Conservation (phyloP, 2,888 invertebrate genomes). For the Drosophila affinis region DNA sequence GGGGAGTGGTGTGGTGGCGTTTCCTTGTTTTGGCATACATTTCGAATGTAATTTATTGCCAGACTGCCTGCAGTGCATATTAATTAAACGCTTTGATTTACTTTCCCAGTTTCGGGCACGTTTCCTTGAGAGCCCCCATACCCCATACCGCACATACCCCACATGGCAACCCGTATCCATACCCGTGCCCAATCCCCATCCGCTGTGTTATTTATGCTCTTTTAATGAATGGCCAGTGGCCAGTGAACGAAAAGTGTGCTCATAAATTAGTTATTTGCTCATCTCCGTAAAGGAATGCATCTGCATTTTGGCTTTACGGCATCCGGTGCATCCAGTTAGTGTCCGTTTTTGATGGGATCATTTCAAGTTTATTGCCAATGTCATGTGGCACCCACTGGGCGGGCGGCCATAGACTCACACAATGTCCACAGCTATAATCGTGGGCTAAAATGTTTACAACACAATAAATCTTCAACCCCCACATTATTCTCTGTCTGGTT, state of each 20-base stretch:
- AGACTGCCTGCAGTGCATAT: slow-evolving; percentile 38
- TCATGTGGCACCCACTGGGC: slow-evolving; percentile 32
- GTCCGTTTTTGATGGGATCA: background rate
- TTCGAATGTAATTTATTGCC: slow-evolving; percentile 47
- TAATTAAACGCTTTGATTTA: slow-evolving; percentile 59
- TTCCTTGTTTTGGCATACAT: slow-evolving; percentile 27
- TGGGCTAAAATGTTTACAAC: slow-evolving; percentile 13
- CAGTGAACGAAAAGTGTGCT: slow-evolving; percentile 7
- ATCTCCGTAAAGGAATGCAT: background rate
- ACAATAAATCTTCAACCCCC: slow-evolving; percentile 8
- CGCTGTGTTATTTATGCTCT: slow-evolving; percentile 37
- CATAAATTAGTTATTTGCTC: slow-evolving; percentile 12
- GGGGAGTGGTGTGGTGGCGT: background rate
- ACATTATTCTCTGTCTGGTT: too few relatives aligned
- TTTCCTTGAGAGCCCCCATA: background rate
- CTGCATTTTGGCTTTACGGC: background rate
- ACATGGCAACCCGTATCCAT: background rate
- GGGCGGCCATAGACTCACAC: slow-evolving; percentile 20
- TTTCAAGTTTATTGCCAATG: slow-evolving; percentile 38
- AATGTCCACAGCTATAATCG: slow-evolving; percentile 25
- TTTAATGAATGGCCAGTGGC: slow-evolving; percentile 42
- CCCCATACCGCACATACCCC: slow-evolving; percentile 4
- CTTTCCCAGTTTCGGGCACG: slow-evolving; percentile 27
- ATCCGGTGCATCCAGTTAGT: background rate
- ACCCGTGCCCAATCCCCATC: background rate